Evolutionary conservation across 2,113 vertebrate species (phyloP), one percentile per base, ranked within the genome.

Genomic region (Vidua macroura): DNA sequence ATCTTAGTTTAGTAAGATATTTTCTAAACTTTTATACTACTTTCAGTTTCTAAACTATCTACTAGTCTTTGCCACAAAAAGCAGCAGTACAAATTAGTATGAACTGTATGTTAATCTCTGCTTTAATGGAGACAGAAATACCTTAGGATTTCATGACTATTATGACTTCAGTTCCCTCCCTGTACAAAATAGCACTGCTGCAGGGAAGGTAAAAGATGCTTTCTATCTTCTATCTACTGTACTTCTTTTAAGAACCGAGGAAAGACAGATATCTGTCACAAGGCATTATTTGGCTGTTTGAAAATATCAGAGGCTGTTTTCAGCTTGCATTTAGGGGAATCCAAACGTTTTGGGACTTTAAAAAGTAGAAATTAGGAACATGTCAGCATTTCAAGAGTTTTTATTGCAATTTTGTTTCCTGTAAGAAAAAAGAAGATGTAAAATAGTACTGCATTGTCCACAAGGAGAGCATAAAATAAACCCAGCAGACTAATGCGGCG

Each of bases 371-470:
- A 10, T 78, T 56, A 76, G 37, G 63, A 88, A 66, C 24, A 10
- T 74, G 79, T 94, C 88, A 95, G 90, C 92, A 90, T 62, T 93
- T 95, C 73, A 28, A 58, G 55, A 88, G 22, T 66, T 89, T 84
- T 87, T 66, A 90, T 73, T 69, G 17, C 30, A 33, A 8, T 83
- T 90, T 46, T 90, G 9, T 33, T 92, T 88, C 17, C 25, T 68
- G 12, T 24, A 79, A 70, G 19, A 95, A 83, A 70, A 4, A 83
- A 73, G 60, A 46, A 41, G 0, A 68, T 25, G 55, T 35, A 43
- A 83, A 88, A 66, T 64, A 72, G n/a, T 31, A 30, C 24, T 80
- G 2, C 17, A 18, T 55, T n/a, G 55, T 67, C 43, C 37, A 46
- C 12, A 81, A 74, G 30, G 19, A 60, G 2, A 87, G 8, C 10